These are phyloP conservation scores for Crypturellus undulatus DNA, from an alignment of 2,113 vertebrate genomes.

Conservation along the genomic window DNA sequence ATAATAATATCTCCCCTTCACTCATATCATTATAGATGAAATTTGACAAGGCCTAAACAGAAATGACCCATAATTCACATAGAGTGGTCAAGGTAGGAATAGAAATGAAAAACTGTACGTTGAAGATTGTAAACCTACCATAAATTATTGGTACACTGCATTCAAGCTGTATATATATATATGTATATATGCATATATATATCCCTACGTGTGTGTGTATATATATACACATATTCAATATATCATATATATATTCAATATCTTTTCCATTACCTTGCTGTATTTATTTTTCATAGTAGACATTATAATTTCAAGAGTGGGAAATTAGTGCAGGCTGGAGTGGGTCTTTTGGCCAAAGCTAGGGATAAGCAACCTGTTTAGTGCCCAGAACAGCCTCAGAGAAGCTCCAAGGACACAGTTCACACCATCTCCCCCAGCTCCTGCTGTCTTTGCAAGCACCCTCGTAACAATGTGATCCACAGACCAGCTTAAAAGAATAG, in stretches of 20 bases:
- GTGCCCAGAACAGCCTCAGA: background rate
- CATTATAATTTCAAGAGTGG: no score
- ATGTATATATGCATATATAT: no score
- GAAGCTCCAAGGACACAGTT: rapidly evolving
- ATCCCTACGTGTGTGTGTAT: no score
- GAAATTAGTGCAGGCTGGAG: background rate
- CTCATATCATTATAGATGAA: background rate
- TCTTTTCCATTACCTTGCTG: background rate
- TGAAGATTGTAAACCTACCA: background rate
- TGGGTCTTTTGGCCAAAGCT: background rate
- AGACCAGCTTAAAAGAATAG: background rate
- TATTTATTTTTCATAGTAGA: no score
- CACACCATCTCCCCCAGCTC: background rate
- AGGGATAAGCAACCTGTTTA: background rate
- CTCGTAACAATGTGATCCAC: rapidly evolving
- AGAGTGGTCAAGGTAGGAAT: background rate
- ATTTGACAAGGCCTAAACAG: background rate
- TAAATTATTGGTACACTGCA: background rate
- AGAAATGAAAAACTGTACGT: background rate
- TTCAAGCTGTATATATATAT: background rate
- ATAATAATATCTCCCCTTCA: background rate
- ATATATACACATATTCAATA: no score
- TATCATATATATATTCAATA: background rate
- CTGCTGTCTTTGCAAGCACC: rapidly evolving
- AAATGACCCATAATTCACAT: background rate